Percentiles rank a stretch among this genome's conserved stretches.
phyloP scores from a whole-genome alignment of 2,113 vertebrate species.

The Periophthalmus modestus region DNA sequence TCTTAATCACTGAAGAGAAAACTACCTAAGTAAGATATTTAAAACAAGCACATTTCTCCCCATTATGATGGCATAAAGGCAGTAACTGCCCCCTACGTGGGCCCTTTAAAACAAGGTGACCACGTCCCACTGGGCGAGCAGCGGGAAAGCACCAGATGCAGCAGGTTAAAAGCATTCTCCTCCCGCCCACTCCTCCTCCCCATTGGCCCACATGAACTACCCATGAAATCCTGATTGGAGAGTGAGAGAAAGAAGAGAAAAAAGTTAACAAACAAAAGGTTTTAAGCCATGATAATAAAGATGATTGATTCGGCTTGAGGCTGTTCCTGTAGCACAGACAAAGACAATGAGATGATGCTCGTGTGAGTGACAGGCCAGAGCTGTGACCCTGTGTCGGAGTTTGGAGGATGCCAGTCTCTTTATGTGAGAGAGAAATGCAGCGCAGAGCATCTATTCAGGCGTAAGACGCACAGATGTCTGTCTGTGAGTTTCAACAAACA shows the following conservation, averaged over 20 bases:
- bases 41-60: constrained; percentile 76
- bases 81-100: constrained; percentile 58
- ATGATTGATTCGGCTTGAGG: constrained; percentile 79
- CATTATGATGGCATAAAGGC: constrained; percentile 76
- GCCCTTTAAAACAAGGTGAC: constrained; percentile 82
- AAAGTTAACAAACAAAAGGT: constrained; percentile 76
- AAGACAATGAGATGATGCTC: constrained; percentile 64
- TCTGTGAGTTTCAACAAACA: constrained; percentile 7
- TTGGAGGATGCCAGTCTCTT: constrained; percentile 70
- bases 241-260: constrained; percentile 68
- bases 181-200: constrained; percentile 73
- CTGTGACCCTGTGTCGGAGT: constrained; percentile 65
- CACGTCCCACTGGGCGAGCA: constrained; percentile 78
- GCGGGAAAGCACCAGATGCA: constrained; percentile 81
- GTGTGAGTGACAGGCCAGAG: constrained; percentile 73
- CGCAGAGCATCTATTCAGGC: constrained; percentile 48
- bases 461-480: constrained; percentile 28
- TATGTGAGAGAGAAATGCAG: constrained; percentile 59
- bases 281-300: constrained; percentile 82
- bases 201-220: constrained; percentile 75
- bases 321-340: constrained; percentile 72
- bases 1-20: constrained; percentile 73
- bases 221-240: constrained; percentile 82
- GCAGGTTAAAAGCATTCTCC: constrained; percentile 82
- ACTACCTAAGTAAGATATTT: constrained; percentile 75